phyloP scores from a whole-genome alignment of 2,888 invertebrate species.

The Netelia virgata region DNA sequence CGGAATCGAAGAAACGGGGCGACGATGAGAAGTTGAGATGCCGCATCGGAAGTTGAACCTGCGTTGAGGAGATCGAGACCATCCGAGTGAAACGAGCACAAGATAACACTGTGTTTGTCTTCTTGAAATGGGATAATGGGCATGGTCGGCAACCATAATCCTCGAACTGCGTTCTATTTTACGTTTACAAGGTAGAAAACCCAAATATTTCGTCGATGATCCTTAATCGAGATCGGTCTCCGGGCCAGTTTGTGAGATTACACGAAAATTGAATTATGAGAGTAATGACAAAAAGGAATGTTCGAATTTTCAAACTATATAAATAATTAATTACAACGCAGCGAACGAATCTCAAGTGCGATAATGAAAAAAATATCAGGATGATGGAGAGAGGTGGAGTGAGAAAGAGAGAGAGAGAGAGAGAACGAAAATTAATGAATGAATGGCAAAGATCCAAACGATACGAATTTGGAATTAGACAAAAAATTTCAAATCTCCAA shows the following conservation, averaged over 20 bases:
- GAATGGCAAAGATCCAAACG: constrained; percentile 14
- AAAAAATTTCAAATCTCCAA: constrained; percentile 48
- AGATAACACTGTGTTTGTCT: no score
- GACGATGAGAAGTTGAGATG: background rate
- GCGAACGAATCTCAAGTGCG: constrained; percentile 58
- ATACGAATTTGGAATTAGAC: constrained; percentile 49
- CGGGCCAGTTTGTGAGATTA: constrained; percentile 34
- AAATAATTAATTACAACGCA: constrained; percentile 38
- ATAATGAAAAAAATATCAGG: constrained; percentile 32
- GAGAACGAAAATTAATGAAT: constrained; percentile 23
- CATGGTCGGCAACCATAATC: no score
- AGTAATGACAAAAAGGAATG: constrained; percentile 40
- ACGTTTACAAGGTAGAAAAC: no score
- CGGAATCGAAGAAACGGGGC: background rate
- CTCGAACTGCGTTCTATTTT: no score
- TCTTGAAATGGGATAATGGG: no score
- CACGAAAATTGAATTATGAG: background rate
- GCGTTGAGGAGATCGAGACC: no score
- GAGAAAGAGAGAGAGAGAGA: constrained; percentile 4
- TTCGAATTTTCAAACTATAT: constrained; percentile 35
- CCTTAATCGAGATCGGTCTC: constrained; percentile 62
- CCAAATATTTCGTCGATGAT: constrained; percentile 50
- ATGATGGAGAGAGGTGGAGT: background rate
- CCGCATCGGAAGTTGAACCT: no score
- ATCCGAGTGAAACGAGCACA: no score